Evolutionary conservation across 2,888 invertebrate species (phyloP).

Genomic region (Eupithecia tripunctaria): DNA sequence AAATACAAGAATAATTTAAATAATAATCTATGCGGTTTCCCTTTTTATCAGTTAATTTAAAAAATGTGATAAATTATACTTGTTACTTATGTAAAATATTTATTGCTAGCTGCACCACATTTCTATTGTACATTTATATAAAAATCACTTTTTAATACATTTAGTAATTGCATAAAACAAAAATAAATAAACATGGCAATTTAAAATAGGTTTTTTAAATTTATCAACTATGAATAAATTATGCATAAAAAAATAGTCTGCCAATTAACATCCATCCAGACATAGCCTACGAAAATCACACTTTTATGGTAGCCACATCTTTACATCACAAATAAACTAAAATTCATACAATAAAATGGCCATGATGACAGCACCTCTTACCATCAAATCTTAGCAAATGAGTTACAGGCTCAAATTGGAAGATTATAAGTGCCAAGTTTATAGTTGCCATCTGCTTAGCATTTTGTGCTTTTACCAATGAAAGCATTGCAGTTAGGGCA

Average conservation of each 20-base stretch:
- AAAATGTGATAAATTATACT: conserved; percentile 3
- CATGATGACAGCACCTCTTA: conserved; percentile 23
- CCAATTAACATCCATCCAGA: not conserved
- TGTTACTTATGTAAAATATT: not conserved
- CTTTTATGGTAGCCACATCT: not conserved
- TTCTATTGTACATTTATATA: conserved; percentile 3
- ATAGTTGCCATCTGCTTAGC: conserved; percentile 54
- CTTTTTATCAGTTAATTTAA: not conserved
- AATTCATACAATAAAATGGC: conserved; percentile 19
- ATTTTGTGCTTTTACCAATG: conserved; percentile 78
- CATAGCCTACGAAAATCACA: conserved; percentile 1
- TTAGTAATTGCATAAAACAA: not conserved
- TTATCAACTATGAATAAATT: not conserved
- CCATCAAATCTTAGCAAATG: conserved; percentile 20
- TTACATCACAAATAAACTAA: conserved; percentile 16
- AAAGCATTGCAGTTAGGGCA: conserved; percentile 81
- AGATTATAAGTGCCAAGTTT: conserved; percentile 16
- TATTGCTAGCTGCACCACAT: not conserved
- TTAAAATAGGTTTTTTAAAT: too few relatives aligned
- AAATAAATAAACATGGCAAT: not conserved
- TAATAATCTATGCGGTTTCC: not conserved
- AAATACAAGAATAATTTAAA: not conserved
- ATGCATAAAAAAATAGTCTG: not conserved
- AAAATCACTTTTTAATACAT: conserved; percentile 6
- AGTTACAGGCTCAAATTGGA: conserved; percentile 14